Conservation (phyloP, 53 echinoderm and acorn worm species). For the Echinarachnius parma region DNA sequence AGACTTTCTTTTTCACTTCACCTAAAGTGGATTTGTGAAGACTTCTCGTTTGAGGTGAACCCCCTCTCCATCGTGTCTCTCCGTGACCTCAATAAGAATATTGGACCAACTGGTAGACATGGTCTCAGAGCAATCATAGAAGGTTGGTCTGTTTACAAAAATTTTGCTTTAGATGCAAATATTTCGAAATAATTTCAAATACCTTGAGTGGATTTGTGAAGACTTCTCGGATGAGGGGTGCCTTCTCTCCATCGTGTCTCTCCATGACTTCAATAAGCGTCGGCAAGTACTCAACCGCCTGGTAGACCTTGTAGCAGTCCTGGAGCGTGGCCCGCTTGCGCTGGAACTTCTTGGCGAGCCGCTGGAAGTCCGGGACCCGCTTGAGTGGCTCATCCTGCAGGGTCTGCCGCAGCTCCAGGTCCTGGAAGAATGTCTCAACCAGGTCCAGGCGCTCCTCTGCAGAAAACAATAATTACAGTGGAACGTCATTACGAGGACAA, state of each 20-base stretch:
- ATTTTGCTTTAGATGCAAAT: no score
- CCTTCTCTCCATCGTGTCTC: conserved; percentile 52
- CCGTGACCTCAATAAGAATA: no score
- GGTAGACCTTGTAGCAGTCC: conserved; percentile 94
- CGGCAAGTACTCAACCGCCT: conserved; percentile 85
- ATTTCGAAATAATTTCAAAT: no score
- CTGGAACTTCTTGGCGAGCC: conserved; percentile 95
- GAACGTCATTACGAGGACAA: no score
- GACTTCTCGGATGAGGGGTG: conserved; percentile 61
- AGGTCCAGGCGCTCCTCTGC: conserved; percentile 87
- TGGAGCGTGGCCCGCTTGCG: conserved; percentile 88
- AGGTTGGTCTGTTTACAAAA: no score
- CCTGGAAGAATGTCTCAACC: conserved; percentile 77
- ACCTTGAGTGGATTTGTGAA: conserved; percentile 91
- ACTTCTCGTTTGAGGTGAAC: no score
- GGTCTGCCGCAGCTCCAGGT: conserved; percentile 87
- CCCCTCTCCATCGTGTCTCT: no score
- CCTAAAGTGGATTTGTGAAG: no score
- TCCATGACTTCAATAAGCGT: conserved; percentile 70
- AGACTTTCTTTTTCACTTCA: no score
- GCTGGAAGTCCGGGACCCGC: conserved; percentile 92
- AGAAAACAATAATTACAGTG: neutral
- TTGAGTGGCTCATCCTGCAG: conserved; percentile 94
- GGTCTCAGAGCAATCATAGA: no score
- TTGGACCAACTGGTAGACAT: no score